Conservation (phyloP, 2,888 invertebrate species). For the Aspidiotus rigidus region DNA sequence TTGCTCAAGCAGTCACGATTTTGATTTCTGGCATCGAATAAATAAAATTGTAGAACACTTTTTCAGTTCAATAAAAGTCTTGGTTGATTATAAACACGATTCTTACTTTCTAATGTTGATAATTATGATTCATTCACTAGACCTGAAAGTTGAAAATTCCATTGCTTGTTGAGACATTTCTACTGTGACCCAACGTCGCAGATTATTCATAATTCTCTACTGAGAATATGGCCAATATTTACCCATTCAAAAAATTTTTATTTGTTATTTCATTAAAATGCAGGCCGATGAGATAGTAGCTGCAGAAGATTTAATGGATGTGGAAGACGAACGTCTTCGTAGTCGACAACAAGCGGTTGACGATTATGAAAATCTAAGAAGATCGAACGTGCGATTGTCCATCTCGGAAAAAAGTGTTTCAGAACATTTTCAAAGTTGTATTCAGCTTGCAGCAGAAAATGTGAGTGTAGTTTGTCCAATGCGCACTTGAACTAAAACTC, state of each 20-base stretch:
- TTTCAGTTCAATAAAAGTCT: no score
- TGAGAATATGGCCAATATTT: no score
- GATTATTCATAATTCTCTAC: not conserved
- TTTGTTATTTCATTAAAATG: not conserved
- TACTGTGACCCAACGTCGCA: not conserved
- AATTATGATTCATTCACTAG: no score
- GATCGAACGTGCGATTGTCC: not conserved
- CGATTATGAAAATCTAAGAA: slow-evolving; percentile 10
- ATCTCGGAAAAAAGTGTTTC: slow-evolving; percentile 19
- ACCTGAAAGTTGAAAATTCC: no score
- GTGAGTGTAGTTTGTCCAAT: not conserved
- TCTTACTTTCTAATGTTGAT: no score
- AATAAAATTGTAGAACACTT: no score
- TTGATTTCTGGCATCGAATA: no score
- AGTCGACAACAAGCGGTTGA: slow-evolving; percentile 22
- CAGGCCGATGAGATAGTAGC: not conserved
- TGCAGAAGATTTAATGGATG: slow-evolving; percentile 23
- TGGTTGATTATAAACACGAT: no score
- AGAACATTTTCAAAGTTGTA: slow-evolving; percentile 28
- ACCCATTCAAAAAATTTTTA: no score
- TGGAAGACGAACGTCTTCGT: slow-evolving; percentile 22
- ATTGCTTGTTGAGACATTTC: not conserved
- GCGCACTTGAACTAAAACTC: no score
- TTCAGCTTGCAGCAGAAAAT: slow-evolving; percentile 30
- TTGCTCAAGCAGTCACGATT: no score